Conservation (phyloP, 2,113 vertebrate species). For the Ceyx cyanopectus region DNA sequence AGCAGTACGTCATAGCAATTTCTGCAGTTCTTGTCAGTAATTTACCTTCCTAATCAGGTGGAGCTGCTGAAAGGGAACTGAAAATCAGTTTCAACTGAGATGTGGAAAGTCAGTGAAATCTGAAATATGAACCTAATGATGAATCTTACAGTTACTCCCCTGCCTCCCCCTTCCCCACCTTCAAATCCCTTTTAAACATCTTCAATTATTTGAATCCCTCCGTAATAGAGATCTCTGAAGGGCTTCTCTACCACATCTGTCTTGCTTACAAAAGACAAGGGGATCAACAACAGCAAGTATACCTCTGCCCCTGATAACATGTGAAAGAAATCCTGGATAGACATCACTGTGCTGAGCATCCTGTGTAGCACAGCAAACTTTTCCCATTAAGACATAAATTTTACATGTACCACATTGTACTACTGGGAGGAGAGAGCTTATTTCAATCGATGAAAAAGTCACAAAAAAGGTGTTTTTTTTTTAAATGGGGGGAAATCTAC, state of each 20-base stretch:
- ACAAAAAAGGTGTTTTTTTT: neutral
- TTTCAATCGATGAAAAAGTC: neutral
- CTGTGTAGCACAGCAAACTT: neutral
- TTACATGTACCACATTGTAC: no score
- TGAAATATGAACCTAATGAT: slow-evolving; percentile 17
- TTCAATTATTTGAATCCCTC: neutral
- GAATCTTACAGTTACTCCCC: neutral
- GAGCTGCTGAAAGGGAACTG: slow-evolving; percentile 17
- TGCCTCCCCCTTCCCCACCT: neutral
- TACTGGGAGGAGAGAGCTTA: neutral
- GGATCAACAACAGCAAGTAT: neutral
- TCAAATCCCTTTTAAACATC: neutral
- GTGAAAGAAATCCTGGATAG: neutral
- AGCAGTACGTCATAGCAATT: slow-evolving; percentile 18
- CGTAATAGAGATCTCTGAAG: neutral
- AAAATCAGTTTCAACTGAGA: neutral
- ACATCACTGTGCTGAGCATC: neutral
- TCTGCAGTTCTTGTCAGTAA: slow-evolving; percentile 36
- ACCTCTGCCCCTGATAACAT: neutral
- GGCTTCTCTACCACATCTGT: neutral
- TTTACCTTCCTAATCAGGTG: slow-evolving; percentile 32
- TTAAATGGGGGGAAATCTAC: neutral
- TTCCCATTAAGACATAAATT: neutral
- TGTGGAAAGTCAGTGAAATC: slow-evolving; percentile 29
- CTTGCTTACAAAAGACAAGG: neutral